These are phyloP conservation scores for Myrmecobius fasciatus DNA, from an alignment of 2,113 vertebrate species.

Conservation along the genomic window DNA sequence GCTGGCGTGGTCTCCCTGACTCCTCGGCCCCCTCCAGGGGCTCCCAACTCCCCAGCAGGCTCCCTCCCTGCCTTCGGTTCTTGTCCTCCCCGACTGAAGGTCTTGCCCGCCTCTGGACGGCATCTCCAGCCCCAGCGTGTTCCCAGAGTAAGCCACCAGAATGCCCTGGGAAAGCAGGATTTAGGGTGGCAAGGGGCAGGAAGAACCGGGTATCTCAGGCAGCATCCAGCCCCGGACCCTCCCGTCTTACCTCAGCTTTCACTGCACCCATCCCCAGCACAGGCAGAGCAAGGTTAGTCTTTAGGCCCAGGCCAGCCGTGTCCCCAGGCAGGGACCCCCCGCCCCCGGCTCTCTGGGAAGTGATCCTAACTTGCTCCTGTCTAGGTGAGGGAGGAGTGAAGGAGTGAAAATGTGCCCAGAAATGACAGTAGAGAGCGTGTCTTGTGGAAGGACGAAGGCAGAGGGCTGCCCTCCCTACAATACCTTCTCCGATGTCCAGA, in stretches of 20 bases:
- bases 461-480: constrained; percentile 53
- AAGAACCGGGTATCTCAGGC: neutral
- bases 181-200: neutral
- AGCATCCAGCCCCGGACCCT: neutral
- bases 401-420: constrained; percentile 14
- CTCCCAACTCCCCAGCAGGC: too few species aligned
- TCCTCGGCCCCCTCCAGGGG: too few species aligned
- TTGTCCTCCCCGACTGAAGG: neutral
- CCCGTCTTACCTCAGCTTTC: neutral
- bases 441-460: neutral
- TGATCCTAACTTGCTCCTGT: neutral
- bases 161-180: neutral
- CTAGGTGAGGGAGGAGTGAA: neutral
- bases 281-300: neutral
- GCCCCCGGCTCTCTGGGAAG: neutral
- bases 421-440: neutral
- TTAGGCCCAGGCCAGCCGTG: neutral
- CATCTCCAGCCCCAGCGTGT: neutral
- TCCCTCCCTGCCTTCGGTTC: neutral
- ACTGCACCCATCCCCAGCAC: neutral
- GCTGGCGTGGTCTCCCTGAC: neutral
- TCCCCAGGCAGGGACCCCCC: neutral
- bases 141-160: neutral
- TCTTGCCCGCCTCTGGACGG: neutral
- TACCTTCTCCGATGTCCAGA: constrained; percentile 92